Evolutionary conservation across 2,888 invertebrate genomes (phyloP), one percentile per base, ranked within the genome.

Genomic region (Argyresthia goedartella): DNA sequence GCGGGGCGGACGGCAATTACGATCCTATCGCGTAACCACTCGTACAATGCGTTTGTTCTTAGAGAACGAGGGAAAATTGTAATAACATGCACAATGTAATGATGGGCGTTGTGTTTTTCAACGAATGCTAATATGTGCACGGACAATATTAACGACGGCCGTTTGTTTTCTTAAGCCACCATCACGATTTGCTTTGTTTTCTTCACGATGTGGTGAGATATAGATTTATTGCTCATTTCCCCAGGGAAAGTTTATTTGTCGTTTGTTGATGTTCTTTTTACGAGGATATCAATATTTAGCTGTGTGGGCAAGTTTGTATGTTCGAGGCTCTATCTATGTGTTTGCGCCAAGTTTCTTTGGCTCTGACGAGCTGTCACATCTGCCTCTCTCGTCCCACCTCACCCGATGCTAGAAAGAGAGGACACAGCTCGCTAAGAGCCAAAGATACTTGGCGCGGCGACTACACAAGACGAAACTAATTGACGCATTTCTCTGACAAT

Each of bases 1-100:
- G 56, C 57, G 57, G 57, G 60, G 56, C 57, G 57, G 57, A 60
- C n/a, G 58, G 39, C 39, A 33, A 46, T 46, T 33, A 46, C 10
- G 35, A 48, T 48, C 35, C 36, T 25, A 48, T 48, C 13, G 8
- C 9, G 36, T 9, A 35, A 13, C n/a, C 36, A 6, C 15, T 35
- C 13, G 14, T 36, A 48, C 48, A 48, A 48, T 15, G 48, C 36
- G n/a, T 48, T 48, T 48, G 48, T 15, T 13, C 48, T 15, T 9
- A 13, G 36, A 35, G 9, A 25, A 1, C 33, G 33, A 16, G 46
- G 36, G 15, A 48, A 48, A 48, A 48, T 10, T 48, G 35, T 14
- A 35, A 36, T 13, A 48, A 13, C 15, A 48, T 10, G 48, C 48
- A 36, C 48, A 36, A 15, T 48, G 48, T 13, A 48, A 48, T 33